Evolutionary conservation across 1,140 invertebrate species (phyloP).

Genomic region (Nasonia giraulti): DNA sequence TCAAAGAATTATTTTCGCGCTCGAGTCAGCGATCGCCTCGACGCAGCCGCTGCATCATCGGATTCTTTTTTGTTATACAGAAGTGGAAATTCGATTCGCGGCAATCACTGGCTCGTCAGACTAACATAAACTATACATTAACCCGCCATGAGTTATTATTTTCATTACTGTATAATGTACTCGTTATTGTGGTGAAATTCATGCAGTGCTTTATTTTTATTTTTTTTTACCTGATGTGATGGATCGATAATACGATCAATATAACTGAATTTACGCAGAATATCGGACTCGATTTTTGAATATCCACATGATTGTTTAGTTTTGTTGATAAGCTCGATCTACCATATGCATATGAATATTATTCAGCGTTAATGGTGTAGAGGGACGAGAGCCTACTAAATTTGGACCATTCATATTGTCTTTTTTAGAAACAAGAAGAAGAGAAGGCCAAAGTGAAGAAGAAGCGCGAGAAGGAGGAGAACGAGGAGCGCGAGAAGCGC

Average conservation of each 20-base stretch:
- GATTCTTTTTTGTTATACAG: neutral
- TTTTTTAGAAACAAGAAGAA: conserved; percentile 82
- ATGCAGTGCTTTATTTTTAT: conserved; percentile 27
- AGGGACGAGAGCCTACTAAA: neutral
- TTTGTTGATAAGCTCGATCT: conserved; percentile 35
- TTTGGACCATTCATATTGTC: conserved; percentile 55
- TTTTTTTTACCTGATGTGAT: conserved; percentile 32
- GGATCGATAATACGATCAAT: neutral
- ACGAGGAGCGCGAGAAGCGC: conserved; percentile 72
- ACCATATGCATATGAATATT: neutral
- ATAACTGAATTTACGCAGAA: neutral
- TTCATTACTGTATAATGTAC: neutral
- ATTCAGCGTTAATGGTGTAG: neutral
- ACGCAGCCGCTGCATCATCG: neutral
- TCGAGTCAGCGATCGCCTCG: conserved; percentile 7
- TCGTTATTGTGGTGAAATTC: conserved; percentile 30
- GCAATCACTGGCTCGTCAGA: neutral
- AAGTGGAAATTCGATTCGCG: neutral
- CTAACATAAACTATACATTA: conserved; percentile 59
- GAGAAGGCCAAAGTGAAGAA: conserved; percentile 77
- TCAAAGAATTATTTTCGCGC: neutral
- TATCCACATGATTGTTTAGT: conserved; percentile 19
- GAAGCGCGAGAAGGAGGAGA: conserved; percentile 74
- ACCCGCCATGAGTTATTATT: conserved; percentile 55
- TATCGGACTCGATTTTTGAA: neutral